Conservation (phyloP, 2,888 invertebrate genomes). For the Sinelater perroti region DNA sequence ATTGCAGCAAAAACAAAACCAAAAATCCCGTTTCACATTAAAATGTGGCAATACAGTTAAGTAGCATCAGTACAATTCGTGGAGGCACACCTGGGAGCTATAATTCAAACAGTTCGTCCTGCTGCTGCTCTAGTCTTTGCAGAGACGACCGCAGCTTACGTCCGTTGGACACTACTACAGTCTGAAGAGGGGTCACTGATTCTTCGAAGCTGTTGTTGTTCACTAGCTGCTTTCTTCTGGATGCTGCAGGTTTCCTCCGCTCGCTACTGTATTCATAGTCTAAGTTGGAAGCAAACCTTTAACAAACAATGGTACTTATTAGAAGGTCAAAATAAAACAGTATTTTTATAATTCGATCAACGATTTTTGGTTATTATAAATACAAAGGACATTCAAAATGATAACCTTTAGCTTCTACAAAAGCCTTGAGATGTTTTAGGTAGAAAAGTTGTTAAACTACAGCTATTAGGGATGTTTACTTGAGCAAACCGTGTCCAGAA, state of each 20-base stretch:
- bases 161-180: slow-evolving; percentile 66
- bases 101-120: slow-evolving; percentile 92
- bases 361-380: no score
- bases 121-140: slow-evolving; percentile 82
- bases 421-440: no score
- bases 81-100: slow-evolving; percentile 64
- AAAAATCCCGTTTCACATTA: background rate
- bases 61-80: no score
- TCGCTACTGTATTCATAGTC: slow-evolving; percentile 46
- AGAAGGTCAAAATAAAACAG: background rate
- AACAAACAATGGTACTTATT: slow-evolving; percentile 21
- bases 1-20: no score
- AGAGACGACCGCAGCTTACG: slow-evolving; percentile 81
- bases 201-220: slow-evolving; percentile 56
- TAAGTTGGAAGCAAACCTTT: slow-evolving; percentile 48
- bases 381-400: no score
- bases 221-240: slow-evolving; percentile 56
- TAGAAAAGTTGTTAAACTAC: no score
- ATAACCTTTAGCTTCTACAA: no score
- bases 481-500: no score
- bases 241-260: slow-evolving; percentile 55
- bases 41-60: background rate
- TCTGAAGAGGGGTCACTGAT: slow-evolving; percentile 49
- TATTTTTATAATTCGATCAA: no score
- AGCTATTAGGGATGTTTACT: no score